Base-by-base conservation (phyloP, 2,888 invertebrate species). In the Synanthedon vespiformis region DNA sequence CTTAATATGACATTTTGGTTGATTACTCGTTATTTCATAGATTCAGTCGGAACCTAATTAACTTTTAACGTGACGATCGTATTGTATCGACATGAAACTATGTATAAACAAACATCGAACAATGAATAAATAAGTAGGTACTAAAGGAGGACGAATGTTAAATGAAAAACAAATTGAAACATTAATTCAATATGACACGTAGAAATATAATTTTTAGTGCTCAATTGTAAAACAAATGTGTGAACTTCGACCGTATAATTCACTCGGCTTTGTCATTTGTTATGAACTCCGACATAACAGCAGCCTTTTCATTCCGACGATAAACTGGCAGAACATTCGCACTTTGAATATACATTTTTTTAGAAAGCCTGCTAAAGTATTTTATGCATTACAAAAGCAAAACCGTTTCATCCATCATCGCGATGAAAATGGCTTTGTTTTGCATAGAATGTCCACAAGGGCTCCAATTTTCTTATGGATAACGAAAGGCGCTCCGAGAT, bases 351-450 rank as follows among this genome's bases (percentile, higher is more conserved):
- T 55, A 59, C 57, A 58, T 62, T 57, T 61, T 59, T 49, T 48
- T 49, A 22, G 14, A 40, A 48, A 40, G 52, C 54, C 40, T 34
- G 48, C 53, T 53, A 56, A 54, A 54, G 54, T 54, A 56, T 60
- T 65, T 66, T 64, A 67, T 67, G 60, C 62, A 63, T 64, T 63
- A 67, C 63, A 64, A 63, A 59, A 58, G 61, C 56, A 34, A 53
- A 57, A 60, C 57, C 53, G 58, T 58, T 63, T 59, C 67, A 74
- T 75, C 69, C 63, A 72, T 75, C 75, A 74, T 69, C 55, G 55
- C 60, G 62, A 67, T 62, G 57, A 64, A 67, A 70, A 67, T 65
- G 58, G 60, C 67, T 69, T 71, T 77, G 69, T 72, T 76, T 74
- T 63, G 66, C 66, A 64, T 67, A 66, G 55, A 65, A 68, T 64